Evolutionary conservation across 2,113 vertebrate species (phyloP).

Genomic region (Parotia lawesii): DNA sequence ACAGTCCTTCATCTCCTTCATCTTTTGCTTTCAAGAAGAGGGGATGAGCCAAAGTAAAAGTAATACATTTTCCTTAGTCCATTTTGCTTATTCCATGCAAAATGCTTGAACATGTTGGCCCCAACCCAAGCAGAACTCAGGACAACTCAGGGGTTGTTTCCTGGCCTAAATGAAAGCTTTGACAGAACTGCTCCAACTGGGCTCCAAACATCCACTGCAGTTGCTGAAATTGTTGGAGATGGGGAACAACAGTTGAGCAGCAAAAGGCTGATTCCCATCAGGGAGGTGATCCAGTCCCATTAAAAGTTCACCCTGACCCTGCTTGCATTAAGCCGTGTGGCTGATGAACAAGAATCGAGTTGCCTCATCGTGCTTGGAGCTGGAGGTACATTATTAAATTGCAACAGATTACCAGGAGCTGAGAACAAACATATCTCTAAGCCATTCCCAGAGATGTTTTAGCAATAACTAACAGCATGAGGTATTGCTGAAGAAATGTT

Average conservation of each 20-base stretch:
- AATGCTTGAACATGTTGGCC: neutral
- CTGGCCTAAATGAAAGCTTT: neutral
- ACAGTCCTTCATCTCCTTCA: neutral
- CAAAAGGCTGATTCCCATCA: neutral
- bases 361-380: neutral
- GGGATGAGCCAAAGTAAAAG: neutral
- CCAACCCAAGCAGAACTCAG: neutral
- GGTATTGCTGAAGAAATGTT: neutral
- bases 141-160: neutral
- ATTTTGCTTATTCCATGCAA: neutral
- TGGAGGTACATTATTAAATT: neutral
- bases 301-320: neutral
- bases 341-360: neutral
- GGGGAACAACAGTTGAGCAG: neutral
- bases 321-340: neutral
- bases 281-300: neutral
- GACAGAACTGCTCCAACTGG: neutral
- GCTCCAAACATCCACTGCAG: neutral
- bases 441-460: neutral
- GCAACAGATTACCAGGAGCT: neutral
- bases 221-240: neutral
- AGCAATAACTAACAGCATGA: neutral
- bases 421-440: neutral
- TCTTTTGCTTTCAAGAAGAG: neutral
- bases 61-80: neutral